Base-by-base conservation (phyloP, 1,140 invertebrate species). In the Elymnias hypermnestra region DNA sequence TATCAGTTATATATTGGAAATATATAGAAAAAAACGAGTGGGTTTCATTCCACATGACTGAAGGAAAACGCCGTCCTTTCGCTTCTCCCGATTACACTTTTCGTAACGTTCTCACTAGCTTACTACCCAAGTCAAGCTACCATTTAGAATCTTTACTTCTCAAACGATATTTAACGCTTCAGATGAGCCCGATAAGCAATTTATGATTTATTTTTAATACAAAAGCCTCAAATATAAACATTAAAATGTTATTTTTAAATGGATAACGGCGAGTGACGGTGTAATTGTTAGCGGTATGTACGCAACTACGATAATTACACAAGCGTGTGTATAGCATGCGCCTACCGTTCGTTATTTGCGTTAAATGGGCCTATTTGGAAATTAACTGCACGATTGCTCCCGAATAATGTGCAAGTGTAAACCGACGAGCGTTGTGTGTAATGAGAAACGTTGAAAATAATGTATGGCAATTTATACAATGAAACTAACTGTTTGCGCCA, bases 381-480 rank as follows among this genome's bases (percentile, higher is more conserved):
- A 81, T 83, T 83, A 81, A 76, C 78, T 83, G 76, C 78, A 69
- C 74, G 74, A 78, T 81, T 81, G 69, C 74, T 73, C 67, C 59
- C 55, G 61, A 72, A 81, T 77, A 83, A 83, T 73, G 58, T 43
- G 59, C 60, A 41, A 52, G 41, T 68, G 65, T 62, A 53, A 55
- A n/a, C 31, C 13, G 8, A 15, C n/a, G 13, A 62, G 59, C 57
- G 56, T 67, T 72, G 69, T 69, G 63, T 63, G 60, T 57, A 57
- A 43, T 38, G 40, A 58, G 58, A 51, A 45, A 41, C 58, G 46
- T 46, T 58, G 63, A 63, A 70, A 60, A 65, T n/a, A 74, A 68
- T 67, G 57, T 60, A 66, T 46, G 57, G 50, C 47, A 48, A 37
- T 48, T 54, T 39, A 40, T 47, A 31, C 9, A 31, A n/a, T 8